These are phyloP conservation scores for Scophthalmus maximus DNA, from an alignment of 2,113 vertebrate genomes.

Conservation along the genomic window DNA sequence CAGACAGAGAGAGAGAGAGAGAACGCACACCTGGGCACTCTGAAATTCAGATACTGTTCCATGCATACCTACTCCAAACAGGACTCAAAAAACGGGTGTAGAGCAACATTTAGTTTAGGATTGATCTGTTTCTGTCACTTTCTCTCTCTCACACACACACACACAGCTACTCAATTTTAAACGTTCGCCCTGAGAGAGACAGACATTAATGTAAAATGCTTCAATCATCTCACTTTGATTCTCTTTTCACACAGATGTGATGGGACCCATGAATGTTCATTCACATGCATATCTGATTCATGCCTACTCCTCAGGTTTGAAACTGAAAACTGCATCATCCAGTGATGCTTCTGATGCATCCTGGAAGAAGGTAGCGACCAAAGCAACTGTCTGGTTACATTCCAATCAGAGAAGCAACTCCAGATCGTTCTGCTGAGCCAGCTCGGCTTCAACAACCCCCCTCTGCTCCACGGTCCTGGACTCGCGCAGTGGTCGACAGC, in stretches of 20 bases:
- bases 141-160: background rate
- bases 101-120: background rate
- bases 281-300: background rate
- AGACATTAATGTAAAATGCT: background rate
- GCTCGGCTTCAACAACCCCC: too few species aligned
- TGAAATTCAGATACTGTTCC: background rate
- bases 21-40: conserved; percentile 16
- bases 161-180: background rate
- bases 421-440: too few species aligned
- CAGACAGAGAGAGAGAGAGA: conserved; percentile 8
- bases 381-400: too few species aligned
- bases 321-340: background rate
- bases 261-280: background rate
- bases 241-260: background rate
- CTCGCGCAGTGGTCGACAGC: too few species aligned
- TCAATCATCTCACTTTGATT: background rate
- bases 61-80: background rate
- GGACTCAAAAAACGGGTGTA: background rate
- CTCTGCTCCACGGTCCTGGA: too few species aligned
- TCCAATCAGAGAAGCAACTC: too few species aligned
- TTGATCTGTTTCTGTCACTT: background rate
- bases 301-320: background rate
- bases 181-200: background rate
- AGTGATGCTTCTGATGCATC: too few species aligned
- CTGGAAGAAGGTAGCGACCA: too few species aligned